Evolutionary conservation across 2,113 vertebrate species (phyloP).

Genomic region (Sitta europaea): DNA sequence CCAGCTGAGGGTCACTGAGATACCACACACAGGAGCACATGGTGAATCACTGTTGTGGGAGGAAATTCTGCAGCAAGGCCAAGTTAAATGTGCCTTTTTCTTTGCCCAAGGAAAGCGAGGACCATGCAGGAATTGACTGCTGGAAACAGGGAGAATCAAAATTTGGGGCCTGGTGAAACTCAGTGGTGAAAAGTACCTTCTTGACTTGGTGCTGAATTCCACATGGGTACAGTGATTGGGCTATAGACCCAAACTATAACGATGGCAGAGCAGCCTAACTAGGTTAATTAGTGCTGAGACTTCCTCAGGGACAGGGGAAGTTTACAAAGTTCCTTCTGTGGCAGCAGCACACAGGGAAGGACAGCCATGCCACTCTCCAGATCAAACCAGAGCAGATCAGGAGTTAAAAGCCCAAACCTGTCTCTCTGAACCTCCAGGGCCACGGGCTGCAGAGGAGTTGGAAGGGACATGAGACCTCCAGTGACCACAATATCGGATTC

Average conservation of each 20-base stretch:
- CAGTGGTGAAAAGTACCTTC: not conserved
- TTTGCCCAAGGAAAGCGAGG: not conserved
- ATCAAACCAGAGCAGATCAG: not conserved
- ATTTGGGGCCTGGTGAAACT: fast-evolving
- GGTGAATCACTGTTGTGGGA: not conserved
- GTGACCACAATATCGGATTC: not conserved
- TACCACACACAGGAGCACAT: fast-evolving
- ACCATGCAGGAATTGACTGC: fast-evolving
- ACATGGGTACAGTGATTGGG: not conserved
- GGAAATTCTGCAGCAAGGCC: not conserved
- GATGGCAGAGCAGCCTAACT: not conserved
- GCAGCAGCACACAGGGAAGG: not conserved
- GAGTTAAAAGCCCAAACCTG: not conserved
- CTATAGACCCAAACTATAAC: not conserved
- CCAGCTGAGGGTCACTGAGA: fast-evolving
- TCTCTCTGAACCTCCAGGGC: not conserved
- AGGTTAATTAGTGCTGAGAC: not conserved
- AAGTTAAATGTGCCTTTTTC: not conserved
- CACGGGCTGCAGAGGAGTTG: not conserved
- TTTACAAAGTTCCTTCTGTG: not conserved
- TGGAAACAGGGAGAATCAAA: not conserved
- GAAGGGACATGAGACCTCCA: not conserved
- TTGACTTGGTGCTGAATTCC: not conserved
- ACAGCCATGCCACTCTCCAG: not conserved
- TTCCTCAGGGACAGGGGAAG: not conserved